Evolutionary conservation across 2,888 invertebrate genomes (phyloP).

Genomic region (Plutella xylostella): DNA sequence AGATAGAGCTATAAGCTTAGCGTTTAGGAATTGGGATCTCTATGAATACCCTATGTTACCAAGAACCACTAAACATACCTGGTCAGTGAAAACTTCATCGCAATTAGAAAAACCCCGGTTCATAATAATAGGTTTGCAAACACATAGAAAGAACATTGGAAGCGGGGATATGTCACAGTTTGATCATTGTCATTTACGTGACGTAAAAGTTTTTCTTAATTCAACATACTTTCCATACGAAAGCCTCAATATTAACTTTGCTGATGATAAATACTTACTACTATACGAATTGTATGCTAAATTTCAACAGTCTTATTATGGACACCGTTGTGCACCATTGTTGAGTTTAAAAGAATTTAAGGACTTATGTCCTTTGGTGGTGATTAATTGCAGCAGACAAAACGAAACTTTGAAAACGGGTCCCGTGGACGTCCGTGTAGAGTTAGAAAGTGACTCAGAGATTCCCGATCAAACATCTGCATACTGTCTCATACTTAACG

Average conservation of each 20-base stretch:
- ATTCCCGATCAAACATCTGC: conserved; percentile 3
- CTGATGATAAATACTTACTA: conserved; percentile 3
- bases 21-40: conserved; percentile 35
- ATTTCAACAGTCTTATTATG: conserved; percentile 14
- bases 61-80: conserved; percentile 24
- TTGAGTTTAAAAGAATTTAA: conserved; percentile 17
- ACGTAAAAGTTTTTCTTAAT: conserved; percentile 11
- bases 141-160: conserved; percentile 26
- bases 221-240: conserved; percentile 11
- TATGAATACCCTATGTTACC: conserved; percentile 32
- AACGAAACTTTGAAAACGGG: conserved; percentile 1
- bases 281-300: conserved; percentile 11
- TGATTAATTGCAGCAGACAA: conserved; percentile 22
- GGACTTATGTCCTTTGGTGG: conserved; percentile 21
- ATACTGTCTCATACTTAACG: conserved; percentile 2
- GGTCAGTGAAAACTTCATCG: conserved; percentile 28
- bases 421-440: conserved; percentile 1
- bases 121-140: conserved; percentile 35
- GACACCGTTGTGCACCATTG: conserved; percentile 11
- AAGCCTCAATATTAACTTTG: conserved; percentile 7
- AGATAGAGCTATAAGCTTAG: conserved; percentile 26
- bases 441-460: conserved; percentile 1
- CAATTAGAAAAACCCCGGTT: conserved; percentile 33
- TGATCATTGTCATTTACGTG: conserved; percentile 21
- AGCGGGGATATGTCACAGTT: conserved; percentile 19